These are phyloP conservation scores for Ips nitidus DNA, from an alignment of 1,140 invertebrate genomes.

Conservation along the genomic window DNA sequence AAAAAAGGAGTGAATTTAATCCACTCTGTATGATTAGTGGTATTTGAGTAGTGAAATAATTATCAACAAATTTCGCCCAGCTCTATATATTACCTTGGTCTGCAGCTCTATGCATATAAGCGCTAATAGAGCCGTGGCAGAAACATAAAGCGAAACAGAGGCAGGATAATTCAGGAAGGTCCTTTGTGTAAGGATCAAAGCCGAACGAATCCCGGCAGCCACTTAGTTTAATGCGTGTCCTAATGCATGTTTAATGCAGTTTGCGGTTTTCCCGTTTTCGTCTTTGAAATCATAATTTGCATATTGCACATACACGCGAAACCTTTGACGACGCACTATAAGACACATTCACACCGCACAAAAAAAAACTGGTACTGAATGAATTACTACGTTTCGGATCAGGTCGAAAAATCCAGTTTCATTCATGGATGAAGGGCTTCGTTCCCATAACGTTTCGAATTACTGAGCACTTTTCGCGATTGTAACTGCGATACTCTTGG, in stretches of 20 bases:
- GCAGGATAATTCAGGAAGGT: slow-evolving; percentile 15
- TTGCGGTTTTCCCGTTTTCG: slow-evolving; percentile 15
- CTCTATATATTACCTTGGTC: neutral
- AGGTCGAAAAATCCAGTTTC: neutral
- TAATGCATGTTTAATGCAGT: slow-evolving; percentile 32
- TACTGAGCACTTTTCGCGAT: slow-evolving; percentile 28
- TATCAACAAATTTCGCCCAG: no score
- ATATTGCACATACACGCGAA: neutral
- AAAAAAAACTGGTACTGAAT: neutral
- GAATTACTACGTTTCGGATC: no score
- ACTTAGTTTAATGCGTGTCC: slow-evolving; percentile 27
- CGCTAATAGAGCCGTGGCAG: slow-evolving; percentile 9
- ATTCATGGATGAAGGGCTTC: slow-evolving; percentile 46
- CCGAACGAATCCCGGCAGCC: slow-evolving; percentile 21
- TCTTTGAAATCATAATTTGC: neutral
- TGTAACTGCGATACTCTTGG: slow-evolving; percentile 33
- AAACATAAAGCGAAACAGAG: slow-evolving; percentile 16
- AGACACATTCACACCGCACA: neutral
- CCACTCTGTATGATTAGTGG: no score
- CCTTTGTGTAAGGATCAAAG: slow-evolving; percentile 32
- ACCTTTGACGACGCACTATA: neutral
- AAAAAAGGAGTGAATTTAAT: no score
- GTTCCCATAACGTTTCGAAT: slow-evolving; percentile 37
- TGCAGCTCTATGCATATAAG: neutral
- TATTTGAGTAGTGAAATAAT: no score